Percentiles rank a stretch among this genome's conserved stretches.
phyloP scores from a whole-genome alignment of 1,140 invertebrate genomes.

The Maniola jurtina region DNA sequence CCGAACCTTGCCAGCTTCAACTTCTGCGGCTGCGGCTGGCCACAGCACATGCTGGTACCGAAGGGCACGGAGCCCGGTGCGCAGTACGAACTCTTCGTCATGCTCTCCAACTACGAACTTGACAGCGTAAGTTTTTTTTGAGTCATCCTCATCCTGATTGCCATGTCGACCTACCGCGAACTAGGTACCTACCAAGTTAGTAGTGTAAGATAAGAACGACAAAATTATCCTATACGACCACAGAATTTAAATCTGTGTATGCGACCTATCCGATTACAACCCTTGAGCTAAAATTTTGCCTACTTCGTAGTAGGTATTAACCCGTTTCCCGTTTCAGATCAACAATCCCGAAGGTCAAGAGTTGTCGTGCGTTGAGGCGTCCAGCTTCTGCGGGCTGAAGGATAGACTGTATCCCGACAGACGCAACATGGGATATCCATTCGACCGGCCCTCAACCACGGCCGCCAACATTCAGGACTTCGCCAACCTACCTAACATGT shows the following conservation, averaged over 20 bases:
- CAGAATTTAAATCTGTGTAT: too few species aligned
- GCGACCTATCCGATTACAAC: too few species aligned
- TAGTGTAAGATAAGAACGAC: too few species aligned
- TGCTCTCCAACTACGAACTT: conserved; percentile 88
- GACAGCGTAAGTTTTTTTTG: conserved; percentile 80
- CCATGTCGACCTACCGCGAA: too few species aligned
- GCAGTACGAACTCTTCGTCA: conserved; percentile 87
- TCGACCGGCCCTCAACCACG: conserved; percentile 80
- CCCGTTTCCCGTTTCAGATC: conserved; percentile 40
- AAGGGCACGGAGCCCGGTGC: conserved; percentile 85
- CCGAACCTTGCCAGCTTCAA: conserved; percentile 80
- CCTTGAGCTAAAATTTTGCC: too few species aligned
- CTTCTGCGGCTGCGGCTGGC: conserved; percentile 93
- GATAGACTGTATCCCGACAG: conserved; percentile 84
- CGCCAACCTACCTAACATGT: conserved; percentile 77
- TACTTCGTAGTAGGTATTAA: too few species aligned
- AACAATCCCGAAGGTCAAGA: conserved; percentile 77
- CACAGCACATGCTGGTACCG: conserved; percentile 90
- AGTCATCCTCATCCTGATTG: too few species aligned
- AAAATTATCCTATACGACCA: too few species aligned
- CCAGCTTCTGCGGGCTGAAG: conserved; percentile 84
- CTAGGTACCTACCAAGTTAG: too few species aligned
- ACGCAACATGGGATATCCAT: conserved; percentile 85
- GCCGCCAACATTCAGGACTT: conserved; percentile 81
- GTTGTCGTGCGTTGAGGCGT: conserved; percentile 80